Conservation (phyloP, 2,888 invertebrate species). For the Melieria crassipennis region DNA sequence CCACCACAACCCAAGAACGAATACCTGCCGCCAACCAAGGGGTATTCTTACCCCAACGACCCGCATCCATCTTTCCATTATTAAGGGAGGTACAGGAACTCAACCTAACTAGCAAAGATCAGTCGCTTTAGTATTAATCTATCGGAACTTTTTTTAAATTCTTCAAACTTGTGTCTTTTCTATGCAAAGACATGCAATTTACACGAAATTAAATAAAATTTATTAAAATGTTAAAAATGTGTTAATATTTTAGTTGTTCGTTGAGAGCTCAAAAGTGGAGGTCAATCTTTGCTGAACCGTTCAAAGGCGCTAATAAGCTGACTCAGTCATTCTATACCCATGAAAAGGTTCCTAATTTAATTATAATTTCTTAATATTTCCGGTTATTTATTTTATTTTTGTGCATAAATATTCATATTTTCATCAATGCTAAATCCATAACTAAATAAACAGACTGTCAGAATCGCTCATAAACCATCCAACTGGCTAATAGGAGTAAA, state of each 20-base stretch:
- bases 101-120: constrained; percentile 1
- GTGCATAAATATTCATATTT: too few species aligned
- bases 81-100: constrained; percentile 42
- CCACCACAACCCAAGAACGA: constrained; percentile 33
- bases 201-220: constrained; percentile 31
- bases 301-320: too few species aligned
- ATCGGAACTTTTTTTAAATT: constrained; percentile 9
- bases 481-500: too few species aligned
- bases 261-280: too few species aligned
- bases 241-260: not conserved
- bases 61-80: constrained; percentile 57
- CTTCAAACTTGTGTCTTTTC: constrained; percentile 41
- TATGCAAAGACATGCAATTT: constrained; percentile 49
- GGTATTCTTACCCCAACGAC: constrained; percentile 59
- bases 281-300: too few species aligned
- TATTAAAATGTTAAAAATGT: constrained; percentile 11
- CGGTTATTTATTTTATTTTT: too few species aligned
- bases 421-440: too few species aligned
- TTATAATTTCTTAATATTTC: too few species aligned
- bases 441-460: too few species aligned
- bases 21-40: constrained; percentile 45
- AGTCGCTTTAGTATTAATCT: constrained; percentile 29
- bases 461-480: too few species aligned
- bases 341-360: too few species aligned
- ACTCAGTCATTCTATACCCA: too few species aligned